Evolutionary conservation across 1,140 invertebrate species (phyloP).

Genomic region (Campoletis sonorensis): DNA sequence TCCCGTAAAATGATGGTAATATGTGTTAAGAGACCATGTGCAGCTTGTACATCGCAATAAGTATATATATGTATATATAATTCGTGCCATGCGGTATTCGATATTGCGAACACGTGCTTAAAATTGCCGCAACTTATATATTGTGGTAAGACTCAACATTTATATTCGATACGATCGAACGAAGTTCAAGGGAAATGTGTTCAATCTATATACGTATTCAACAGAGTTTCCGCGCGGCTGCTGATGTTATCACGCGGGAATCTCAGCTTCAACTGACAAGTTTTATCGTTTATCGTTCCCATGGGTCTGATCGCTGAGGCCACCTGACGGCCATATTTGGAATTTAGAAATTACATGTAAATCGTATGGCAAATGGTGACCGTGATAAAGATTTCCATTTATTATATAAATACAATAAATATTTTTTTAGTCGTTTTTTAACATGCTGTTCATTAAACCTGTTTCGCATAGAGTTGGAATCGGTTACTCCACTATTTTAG

Average conservation of each 20-base stretch:
- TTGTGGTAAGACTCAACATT: not conserved
- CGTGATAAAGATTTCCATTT: too few species aligned
- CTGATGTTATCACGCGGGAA: conserved; percentile 6
- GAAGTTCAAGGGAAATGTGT: not conserved
- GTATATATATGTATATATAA: conserved; percentile 1
- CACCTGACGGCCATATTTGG: not conserved
- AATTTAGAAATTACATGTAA: too few species aligned
- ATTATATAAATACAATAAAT: too few species aligned
- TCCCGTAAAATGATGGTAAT: not conserved
- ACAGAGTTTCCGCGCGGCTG: not conserved
- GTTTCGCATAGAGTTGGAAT: too few species aligned
- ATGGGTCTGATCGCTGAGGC: not conserved
- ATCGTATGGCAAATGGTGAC: too few species aligned
- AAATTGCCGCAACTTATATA: not conserved
- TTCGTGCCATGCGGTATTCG: not conserved
- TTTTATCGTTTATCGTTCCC: not conserved
- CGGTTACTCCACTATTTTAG: too few species aligned
- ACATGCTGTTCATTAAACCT: too few species aligned
- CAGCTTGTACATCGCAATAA: not conserved
- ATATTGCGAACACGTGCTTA: not conserved
- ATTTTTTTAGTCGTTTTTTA: too few species aligned
- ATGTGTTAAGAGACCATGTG: not conserved
- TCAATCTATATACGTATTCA: not conserved
- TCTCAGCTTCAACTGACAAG: not conserved
- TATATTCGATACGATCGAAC: conserved; percentile 3